Percentiles rank a stretch among this genome's conserved stretches.
phyloP scores from a whole-genome alignment of 2,797 vertebrate genomes.

The Pipistrellus pipistrellus region DNA sequence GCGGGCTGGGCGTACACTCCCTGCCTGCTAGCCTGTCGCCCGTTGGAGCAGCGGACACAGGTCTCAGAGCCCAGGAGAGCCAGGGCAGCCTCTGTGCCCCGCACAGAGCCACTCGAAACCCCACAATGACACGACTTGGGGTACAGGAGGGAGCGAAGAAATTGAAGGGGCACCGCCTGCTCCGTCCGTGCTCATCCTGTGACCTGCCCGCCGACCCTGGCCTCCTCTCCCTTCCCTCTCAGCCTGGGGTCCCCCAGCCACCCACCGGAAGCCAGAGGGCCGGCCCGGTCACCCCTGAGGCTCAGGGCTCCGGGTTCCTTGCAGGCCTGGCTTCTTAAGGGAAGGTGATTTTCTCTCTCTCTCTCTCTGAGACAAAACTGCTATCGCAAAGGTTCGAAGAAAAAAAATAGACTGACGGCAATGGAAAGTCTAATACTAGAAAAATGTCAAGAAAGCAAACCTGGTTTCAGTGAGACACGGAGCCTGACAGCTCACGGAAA shows the following conservation, averaged over 20 bases:
- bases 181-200: accelerated
- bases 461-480: conserved; percentile 65
- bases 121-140: accelerated
- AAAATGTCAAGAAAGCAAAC: conserved; percentile 83
- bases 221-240: neutral
- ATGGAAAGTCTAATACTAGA: conserved; percentile 82
- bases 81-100: accelerated
- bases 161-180: too few species aligned
- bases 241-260: neutral
- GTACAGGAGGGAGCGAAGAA: accelerated
- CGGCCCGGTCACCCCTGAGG: neutral
- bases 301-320: neutral
- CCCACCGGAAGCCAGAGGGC: neutral
- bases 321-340: neutral
- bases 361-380: conserved; percentile 40
- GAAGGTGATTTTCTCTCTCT: neutral
- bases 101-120: neutral
- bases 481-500: conserved; percentile 79
- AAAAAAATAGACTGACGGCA: conserved; percentile 78
- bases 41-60: too few species aligned
- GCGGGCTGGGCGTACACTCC: neutral
- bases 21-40: neutral
- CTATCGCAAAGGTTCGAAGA: conserved; percentile 61
- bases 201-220: accelerated
- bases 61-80: neutral